Evolutionary conservation across 2,113 vertebrate species (phyloP).

Genomic region (Vimba vimba): DNA sequence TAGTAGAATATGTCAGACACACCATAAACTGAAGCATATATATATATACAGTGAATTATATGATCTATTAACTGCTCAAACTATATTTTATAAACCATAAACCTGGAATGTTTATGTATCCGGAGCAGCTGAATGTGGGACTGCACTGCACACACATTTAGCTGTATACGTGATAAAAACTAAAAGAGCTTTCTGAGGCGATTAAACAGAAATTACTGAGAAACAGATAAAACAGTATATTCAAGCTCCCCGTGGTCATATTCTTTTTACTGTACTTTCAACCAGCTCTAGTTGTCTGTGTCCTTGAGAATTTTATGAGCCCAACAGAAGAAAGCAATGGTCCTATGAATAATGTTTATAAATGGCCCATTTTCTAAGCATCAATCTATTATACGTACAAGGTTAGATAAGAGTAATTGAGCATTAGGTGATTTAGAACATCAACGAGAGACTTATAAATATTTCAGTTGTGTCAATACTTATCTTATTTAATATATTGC

Average conservation of each 20-base stretch:
- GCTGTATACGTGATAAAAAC: neutral
- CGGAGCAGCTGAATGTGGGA: neutral
- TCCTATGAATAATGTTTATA: constrained; percentile 44
- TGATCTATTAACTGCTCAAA: neutral
- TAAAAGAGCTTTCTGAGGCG: constrained; percentile 1
- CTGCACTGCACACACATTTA: constrained; percentile 13
- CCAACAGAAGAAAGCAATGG: constrained; percentile 22
- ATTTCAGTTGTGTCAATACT: constrained; percentile 22
- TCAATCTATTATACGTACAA: neutral
- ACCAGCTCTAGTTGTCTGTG: constrained; percentile 7
- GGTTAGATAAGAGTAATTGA: constrained; percentile 11
- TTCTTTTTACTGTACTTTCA: constrained; percentile 28
- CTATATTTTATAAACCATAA: constrained; percentile 24
- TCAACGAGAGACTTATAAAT: constrained; percentile 19
- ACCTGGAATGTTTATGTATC: constrained; percentile 8
- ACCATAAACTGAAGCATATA: neutral
- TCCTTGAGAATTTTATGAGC: constrained; percentile 44
- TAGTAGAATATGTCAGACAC: neutral
- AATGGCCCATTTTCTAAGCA: constrained; percentile 21
- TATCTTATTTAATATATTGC: neutral
- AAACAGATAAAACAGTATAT: constrained; percentile 30
- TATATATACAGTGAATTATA: constrained; percentile 2
- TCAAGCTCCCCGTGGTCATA: constrained; percentile 17
- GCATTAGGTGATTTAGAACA: constrained; percentile 26
- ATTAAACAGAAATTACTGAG: constrained; percentile 40